A percentile compares a stretch with the other conserved stretches of the same genome.
Evolutionary conservation across 2,113 vertebrate species (phyloP).

Genomic region (mouse (Mus musculus)): DNA sequence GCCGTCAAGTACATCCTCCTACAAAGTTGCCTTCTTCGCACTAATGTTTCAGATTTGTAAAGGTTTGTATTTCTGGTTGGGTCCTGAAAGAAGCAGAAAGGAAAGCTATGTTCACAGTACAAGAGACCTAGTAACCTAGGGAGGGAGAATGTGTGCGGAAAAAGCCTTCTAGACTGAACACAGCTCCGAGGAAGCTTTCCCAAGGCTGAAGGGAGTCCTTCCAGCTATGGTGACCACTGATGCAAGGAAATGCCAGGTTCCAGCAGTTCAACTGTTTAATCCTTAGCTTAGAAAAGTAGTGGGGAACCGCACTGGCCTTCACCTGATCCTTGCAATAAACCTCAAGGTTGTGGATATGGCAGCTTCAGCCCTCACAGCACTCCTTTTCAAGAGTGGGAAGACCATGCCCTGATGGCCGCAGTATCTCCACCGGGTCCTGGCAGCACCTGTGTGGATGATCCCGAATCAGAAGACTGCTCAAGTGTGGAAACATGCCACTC

Average conservation of each 20-base stretch:
- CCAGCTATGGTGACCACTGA: background rate
- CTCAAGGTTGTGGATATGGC: background rate
- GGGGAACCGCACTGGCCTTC: background rate
- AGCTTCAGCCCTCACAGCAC: background rate
- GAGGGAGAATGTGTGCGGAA: background rate
- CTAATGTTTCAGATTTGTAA: background rate
- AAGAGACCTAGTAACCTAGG: background rate
- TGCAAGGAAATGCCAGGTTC: background rate
- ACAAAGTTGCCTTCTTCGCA: background rate
- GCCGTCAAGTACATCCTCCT: background rate
- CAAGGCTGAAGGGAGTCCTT: too few species aligned
- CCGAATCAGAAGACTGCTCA: background rate
- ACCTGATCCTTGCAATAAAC: background rate
- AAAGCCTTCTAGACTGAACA: background rate
- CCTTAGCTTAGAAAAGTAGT: background rate
- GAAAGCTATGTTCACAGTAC: background rate
- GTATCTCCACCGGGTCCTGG: too few species aligned
- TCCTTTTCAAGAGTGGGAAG: background rate
- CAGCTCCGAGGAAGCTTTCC: background rate
- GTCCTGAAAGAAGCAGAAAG: background rate
- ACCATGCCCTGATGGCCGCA: rapidly evolving
- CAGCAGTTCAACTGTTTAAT: too few species aligned
- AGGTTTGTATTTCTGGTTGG: background rate
- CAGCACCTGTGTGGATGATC: background rate
- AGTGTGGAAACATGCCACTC: background rate